phyloP scores from a whole-genome alignment of 2,797 vertebrate genomes.

The Tangara arthus region DNA sequence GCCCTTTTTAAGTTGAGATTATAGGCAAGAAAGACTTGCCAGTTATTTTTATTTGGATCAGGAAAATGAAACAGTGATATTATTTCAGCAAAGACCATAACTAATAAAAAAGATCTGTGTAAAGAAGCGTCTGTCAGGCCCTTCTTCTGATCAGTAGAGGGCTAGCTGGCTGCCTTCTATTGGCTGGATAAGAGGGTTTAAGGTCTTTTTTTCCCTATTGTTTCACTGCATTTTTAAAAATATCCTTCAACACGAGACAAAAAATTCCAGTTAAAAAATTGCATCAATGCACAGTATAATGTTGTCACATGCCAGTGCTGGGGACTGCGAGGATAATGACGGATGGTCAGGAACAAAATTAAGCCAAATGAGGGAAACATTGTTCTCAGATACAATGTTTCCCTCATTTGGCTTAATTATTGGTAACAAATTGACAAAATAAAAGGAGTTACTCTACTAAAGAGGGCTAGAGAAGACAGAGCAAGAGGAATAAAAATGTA shows the following conservation, averaged over 20 bases:
- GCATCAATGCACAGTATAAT: background rate
- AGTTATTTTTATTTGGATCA: background rate
- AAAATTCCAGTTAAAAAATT: background rate
- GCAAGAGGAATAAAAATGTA: background rate
- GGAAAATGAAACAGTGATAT: background rate
- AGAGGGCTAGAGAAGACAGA: background rate
- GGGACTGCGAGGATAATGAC: background rate
- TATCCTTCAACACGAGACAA: background rate
- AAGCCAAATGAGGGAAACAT: background rate
- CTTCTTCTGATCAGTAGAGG: background rate
- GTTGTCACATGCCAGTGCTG: accelerated
- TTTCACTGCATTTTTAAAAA: background rate
- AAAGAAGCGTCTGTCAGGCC: background rate
- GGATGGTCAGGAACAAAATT: accelerated
- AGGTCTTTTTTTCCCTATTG: background rate
- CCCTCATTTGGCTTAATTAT: no score
- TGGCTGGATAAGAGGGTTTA: background rate
- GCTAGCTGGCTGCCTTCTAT: background rate
- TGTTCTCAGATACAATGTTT: no score
- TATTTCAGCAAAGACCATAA: accelerated
- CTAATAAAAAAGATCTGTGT: background rate
- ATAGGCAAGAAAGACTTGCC: background rate
- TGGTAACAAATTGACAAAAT: background rate
- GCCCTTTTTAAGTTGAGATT: background rate
- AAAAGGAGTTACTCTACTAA: background rate